Evolutionary conservation across 2,888 invertebrate species (phyloP), one percentile per base, ranked within the genome.

Genomic region (Archips crataeganus): DNA sequence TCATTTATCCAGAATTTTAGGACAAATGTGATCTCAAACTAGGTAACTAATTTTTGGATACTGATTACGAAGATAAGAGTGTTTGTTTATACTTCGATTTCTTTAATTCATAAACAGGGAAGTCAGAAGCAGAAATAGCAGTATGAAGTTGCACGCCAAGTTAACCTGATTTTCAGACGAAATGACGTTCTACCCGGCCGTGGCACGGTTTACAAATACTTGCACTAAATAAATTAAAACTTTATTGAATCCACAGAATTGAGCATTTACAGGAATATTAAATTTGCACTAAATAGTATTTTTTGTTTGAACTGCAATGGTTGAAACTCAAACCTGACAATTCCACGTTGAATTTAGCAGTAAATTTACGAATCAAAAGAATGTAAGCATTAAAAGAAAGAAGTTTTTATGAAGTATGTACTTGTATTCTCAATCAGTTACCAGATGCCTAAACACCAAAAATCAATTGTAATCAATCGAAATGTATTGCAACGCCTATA

Each of bases 131-230:
- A 54, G 8, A 54, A 54, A 54, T 54, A 54, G 15, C 54, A 23
- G 23, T 15, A 76, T 65, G 63, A 42, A 77, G 77, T 77, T 79
- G 79, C 82, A 81, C 77, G 80, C 79, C 71, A 79, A 61, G 73
- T 66, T 80, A 79, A 80, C 80, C 81, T 77, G 77, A 79, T 79
- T 82, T 78, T 75, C 78, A 73, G 68, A 39, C 60, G 57, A 60
- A 75, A 70, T 70, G 70, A 73, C 70, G 66, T 34, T 57, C 51
- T 61, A 39, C 63, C 10, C 42, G 73, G 59, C 68, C 73, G 59
- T 69, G 73, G 73, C 73, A 73, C 63, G 42, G 63, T 73, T 69
- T 32, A 45, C 49, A n/a, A 72, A 71, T 71, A 71, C 65, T 15
- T 8, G 59, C 61, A 54, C 70, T 62, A 45, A 62, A 62, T 63